Percentiles rank a stretch among this genome's conserved stretches.
Evolutionary conservation across 2,797 vertebrate species (phyloP).

Genomic region (Molossus alvarezi): DNA sequence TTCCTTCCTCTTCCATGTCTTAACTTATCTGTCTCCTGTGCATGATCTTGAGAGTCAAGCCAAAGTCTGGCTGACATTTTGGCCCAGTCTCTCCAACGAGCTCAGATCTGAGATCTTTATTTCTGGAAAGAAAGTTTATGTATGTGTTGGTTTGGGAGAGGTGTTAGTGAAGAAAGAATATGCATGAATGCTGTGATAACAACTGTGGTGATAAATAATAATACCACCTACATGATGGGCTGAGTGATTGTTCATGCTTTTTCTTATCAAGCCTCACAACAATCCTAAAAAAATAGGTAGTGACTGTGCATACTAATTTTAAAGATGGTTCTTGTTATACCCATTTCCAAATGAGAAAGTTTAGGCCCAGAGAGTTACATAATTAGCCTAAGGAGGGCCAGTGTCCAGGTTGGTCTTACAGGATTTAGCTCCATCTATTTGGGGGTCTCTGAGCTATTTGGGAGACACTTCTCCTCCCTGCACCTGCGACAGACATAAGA

Average conservation of each 20-base stretch:
- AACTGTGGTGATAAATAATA: background rate
- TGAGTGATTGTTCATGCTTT: background rate
- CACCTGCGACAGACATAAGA: background rate
- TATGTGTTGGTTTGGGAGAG: background rate
- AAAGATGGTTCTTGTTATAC: background rate
- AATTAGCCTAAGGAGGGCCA: background rate
- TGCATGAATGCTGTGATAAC: background rate
- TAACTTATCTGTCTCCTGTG: conserved; percentile 57
- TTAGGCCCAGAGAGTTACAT: background rate
- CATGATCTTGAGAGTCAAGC: conserved; percentile 72
- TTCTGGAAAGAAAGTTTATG: conserved; percentile 61
- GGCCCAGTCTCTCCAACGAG: conserved; percentile 64
- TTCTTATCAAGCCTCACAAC: background rate
- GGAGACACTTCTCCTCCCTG: background rate
- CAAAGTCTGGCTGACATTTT: conserved; percentile 80
- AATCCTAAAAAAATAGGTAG: background rate
- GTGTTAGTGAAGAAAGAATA: background rate
- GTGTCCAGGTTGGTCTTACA: background rate
- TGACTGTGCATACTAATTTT: background rate
- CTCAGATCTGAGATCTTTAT: conserved; percentile 59
- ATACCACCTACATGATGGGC: accelerated
- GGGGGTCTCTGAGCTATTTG: background rate
- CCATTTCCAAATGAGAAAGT: background rate
- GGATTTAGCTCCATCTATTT: background rate
- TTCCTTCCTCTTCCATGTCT: conserved; percentile 61